Evolutionary conservation across 2,888 invertebrate genomes (phyloP).

Genomic region (Nomada fucata): DNA sequence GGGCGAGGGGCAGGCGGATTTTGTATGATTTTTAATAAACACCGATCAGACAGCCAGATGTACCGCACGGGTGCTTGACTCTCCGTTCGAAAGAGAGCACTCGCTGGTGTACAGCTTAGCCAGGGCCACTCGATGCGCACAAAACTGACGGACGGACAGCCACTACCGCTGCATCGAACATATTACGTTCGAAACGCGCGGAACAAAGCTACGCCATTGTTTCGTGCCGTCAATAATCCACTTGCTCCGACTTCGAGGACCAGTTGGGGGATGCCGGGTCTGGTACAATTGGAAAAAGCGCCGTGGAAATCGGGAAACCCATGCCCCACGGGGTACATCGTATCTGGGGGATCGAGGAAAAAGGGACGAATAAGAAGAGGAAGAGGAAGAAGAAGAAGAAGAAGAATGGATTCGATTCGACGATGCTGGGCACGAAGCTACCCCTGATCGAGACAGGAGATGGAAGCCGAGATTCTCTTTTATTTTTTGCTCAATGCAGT

Average conservation of each 20-base stretch:
- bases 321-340: constrained; percentile 59
- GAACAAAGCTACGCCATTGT: constrained; percentile 82
- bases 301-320: constrained; percentile 65
- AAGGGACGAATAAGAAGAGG: constrained; percentile 43
- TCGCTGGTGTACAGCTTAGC: constrained; percentile 68
- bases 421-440: constrained; percentile 25
- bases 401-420: constrained; percentile 17
- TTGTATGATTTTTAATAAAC: constrained; percentile 82
- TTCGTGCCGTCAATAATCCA: constrained; percentile 83
- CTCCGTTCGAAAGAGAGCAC: constrained; percentile 66
- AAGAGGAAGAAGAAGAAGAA: constrained; percentile 34
- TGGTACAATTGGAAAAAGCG: constrained; percentile 77
- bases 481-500: not conserved
- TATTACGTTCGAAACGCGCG: constrained; percentile 77
- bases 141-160: constrained; percentile 79
- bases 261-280: constrained; percentile 58
- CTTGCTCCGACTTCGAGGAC: constrained; percentile 81
- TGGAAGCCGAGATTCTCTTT: not conserved
- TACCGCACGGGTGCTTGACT: constrained; percentile 80
- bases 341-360: constrained; percentile 46
- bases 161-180: constrained; percentile 75
- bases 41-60: constrained; percentile 83
- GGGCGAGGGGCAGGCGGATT: constrained; percentile 47
- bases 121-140: constrained; percentile 77
- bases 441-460: not conserved